Percentiles rank a stretch among this genome's conserved stretches.
These are phyloP conservation scores for Epinephelus lanceolatus DNA, from an alignment of 2,113 vertebrate species.

Conservation along the genomic window DNA sequence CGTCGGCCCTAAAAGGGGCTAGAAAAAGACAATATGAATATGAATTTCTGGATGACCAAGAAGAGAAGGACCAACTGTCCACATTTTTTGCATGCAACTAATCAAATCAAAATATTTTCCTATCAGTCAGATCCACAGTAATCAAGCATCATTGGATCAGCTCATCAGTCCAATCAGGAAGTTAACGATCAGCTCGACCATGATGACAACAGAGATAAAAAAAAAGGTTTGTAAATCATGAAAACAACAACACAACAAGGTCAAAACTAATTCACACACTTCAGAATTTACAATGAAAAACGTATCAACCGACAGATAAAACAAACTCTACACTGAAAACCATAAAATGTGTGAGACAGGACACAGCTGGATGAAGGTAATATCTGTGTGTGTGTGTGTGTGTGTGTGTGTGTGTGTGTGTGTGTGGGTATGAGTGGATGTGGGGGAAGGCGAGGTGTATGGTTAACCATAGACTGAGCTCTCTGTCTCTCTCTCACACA, in stretches of 20 bases:
- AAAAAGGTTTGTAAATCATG: background rate
- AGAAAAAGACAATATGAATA: too few species aligned
- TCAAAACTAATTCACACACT: background rate
- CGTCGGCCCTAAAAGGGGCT: too few species aligned
- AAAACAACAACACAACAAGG: background rate
- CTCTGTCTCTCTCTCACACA: slow-evolving; percentile 36
- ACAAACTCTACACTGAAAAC: background rate
- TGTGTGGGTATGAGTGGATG: slow-evolving; percentile 28
- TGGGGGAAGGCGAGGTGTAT: slow-evolving; percentile 47
- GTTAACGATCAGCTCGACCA: background rate
- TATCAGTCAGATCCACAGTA: background rate
- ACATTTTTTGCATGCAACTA: background rate
- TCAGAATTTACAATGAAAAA: background rate
- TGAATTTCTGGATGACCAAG: background rate
- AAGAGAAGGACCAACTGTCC: background rate
- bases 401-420: slow-evolving; percentile 14
- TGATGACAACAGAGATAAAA: background rate
- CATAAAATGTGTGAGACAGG: slow-evolving; percentile 2
- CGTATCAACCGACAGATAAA: background rate
- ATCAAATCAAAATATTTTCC: background rate
- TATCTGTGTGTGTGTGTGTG: slow-evolving; percentile 12
- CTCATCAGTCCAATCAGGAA: background rate
- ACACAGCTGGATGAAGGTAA: slow-evolving; percentile 20
- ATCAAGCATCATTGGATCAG: background rate
- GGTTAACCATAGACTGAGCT: slow-evolving; percentile 69